Conservation (phyloP, 1,140 invertebrate genomes). For the Helicoverpa armigera region DNA sequence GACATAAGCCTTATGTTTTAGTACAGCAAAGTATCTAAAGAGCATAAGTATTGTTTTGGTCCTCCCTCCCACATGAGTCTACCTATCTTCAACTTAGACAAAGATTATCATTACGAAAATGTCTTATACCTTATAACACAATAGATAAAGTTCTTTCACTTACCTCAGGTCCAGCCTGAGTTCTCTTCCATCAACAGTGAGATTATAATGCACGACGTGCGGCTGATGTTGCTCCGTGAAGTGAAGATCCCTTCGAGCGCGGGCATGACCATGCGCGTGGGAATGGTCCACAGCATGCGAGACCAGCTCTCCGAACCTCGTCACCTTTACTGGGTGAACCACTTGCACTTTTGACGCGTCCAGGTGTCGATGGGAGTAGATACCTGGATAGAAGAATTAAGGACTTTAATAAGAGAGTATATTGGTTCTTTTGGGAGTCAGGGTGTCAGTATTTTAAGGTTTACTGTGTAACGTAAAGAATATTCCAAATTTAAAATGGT, state of each 20-base stretch:
- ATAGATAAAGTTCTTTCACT: constrained; percentile 40
- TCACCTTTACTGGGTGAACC: constrained; percentile 77
- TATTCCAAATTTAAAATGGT: too few relatives aligned
- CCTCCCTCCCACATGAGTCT: too few relatives aligned
- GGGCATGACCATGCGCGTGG: constrained; percentile 76
- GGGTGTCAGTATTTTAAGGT: too few relatives aligned
- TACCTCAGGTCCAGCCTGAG: constrained; percentile 80
- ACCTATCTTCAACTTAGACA: neutral
- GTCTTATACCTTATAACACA: neutral
- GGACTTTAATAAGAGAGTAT: too few relatives aligned
- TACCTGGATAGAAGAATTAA: constrained; percentile 64
- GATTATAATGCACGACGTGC: constrained; percentile 77
- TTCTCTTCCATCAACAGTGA: constrained; percentile 75
- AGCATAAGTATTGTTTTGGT: too few relatives aligned
- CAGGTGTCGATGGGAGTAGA: constrained; percentile 81
- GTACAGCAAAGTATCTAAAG: too few relatives aligned
- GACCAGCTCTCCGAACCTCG: constrained; percentile 69
- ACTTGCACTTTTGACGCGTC: constrained; percentile 77
- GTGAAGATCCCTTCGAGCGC: constrained; percentile 74
- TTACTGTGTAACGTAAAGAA: too few relatives aligned
- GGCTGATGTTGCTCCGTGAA: constrained; percentile 67
- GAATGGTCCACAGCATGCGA: constrained; percentile 73
- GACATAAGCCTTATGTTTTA: too few relatives aligned
- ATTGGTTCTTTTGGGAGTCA: too few relatives aligned
- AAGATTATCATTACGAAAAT: neutral